Conservation (phyloP, 2,113 vertebrate genomes). For the Aegypius monachus region DNA sequence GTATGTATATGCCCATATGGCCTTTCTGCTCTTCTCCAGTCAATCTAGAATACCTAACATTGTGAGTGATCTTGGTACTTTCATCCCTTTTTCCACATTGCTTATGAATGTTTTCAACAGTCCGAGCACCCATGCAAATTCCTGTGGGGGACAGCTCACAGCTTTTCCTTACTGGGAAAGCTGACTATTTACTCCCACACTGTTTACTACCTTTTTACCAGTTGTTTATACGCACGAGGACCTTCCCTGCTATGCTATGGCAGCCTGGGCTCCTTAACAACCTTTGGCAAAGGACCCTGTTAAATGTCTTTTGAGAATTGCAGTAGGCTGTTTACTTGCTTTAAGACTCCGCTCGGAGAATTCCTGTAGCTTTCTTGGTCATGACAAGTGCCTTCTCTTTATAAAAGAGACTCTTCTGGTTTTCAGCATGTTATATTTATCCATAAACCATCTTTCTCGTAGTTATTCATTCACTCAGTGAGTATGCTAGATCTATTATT, state of each 20-base stretch:
- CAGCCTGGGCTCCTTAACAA: neutral
- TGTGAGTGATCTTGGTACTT: neutral
- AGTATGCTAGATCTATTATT: neutral
- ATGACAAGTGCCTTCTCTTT: neutral
- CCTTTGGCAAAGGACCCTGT: neutral
- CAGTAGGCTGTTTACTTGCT: neutral
- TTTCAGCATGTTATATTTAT: neutral
- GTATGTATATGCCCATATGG: neutral
- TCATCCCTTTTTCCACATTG: neutral
- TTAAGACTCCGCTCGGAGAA: neutral
- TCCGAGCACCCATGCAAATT: neutral
- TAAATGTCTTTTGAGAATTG: neutral
- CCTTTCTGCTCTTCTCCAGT: neutral
- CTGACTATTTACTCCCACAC: neutral
- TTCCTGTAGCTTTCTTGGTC: neutral
- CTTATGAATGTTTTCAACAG: neutral
- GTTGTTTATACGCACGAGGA: neutral
- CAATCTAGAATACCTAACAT: neutral
- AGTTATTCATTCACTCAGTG: neutral
- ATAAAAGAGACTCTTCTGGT: neutral
- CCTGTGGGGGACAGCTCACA: neutral
- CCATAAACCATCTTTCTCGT: neutral
- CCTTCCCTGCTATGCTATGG: neutral
- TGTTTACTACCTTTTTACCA: neutral
- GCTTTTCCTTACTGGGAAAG: neutral